Evolutionary conservation across 2,888 invertebrate genomes (phyloP), one percentile per base, ranked within the genome.

Genomic region (Agrochola circellaris): DNA sequence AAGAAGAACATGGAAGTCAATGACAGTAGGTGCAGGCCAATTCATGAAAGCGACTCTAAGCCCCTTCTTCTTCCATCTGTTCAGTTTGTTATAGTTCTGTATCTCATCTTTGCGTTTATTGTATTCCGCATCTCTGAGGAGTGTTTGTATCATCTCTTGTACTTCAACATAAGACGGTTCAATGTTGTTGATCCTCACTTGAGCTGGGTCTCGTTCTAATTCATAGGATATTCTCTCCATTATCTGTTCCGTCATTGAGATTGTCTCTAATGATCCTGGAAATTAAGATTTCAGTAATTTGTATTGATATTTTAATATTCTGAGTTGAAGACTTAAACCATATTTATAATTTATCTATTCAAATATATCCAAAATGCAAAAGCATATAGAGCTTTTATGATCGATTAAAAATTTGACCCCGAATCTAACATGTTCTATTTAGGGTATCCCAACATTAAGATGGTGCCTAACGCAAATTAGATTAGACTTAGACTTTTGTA

Each of bases 21-120:
- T 96, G 45, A 94, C 91, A 54, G 96, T 92, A 0, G 93, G 87
- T 2, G 97, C 94, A 0, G 97, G 97, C 95, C 98, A 99, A 87
- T 97, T 97, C 97, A 98, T 97, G 6, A 98, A 97, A 17, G 97
- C 96, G 11, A 98, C 90, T 23, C 97, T 95, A 2, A 98, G 93
- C 0, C 98, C 99, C 58, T 97, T 97, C 92, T 99, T 99, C 88
- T 97, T 98, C 99, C 99, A 99, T 45, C 94, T 88, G 93, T 99
- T 98, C 71, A 97, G 96, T 85, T 94, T 94, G 89, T 98, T 98
- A 89, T 97, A 98, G 13, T 94, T 91, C 26, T 96, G 94, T 5
- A 98, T 96, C 62, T 96, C 97, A 75, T 93, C 92, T 85, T 96
- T 97, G 17, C 98, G 95, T 15, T 93, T 90, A 0, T 96, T 94